Conservation (phyloP, 2,888 invertebrate species). For the Sinhomidia bicolor region DNA sequence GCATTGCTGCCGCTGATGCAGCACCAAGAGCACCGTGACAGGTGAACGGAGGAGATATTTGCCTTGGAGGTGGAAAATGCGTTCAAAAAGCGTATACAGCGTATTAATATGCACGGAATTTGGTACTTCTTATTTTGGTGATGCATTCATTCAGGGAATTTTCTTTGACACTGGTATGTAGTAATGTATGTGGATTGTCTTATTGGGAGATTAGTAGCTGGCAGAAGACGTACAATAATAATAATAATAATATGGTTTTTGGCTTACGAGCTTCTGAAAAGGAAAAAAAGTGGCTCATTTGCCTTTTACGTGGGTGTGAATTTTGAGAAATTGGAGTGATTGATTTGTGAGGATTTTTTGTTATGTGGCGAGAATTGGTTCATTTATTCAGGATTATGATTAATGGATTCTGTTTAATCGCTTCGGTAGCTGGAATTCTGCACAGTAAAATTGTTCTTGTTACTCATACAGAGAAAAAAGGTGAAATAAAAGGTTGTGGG, state of each 20-base stretch:
- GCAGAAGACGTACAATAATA: neutral
- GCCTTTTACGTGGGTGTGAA: slow-evolving; percentile 9
- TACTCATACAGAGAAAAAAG: neutral
- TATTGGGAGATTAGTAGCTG: neutral
- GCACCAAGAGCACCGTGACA: slow-evolving; percentile 52
- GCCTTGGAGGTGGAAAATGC: slow-evolving; percentile 66
- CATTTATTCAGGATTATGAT: neutral
- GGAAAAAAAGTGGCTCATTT: neutral
- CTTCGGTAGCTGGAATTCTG: slow-evolving; percentile 11
- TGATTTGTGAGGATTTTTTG: slow-evolving; percentile 34
- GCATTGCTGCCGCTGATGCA: slow-evolving; percentile 9
- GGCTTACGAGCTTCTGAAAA: neutral
- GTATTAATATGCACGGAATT: slow-evolving; percentile 23
- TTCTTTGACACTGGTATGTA: neutral
- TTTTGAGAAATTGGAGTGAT: slow-evolving; percentile 19
- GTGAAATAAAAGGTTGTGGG: neutral
- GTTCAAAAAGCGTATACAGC: slow-evolving; percentile 41
- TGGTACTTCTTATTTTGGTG: slow-evolving; percentile 13
- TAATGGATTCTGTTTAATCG: neutral
- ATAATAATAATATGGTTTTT: neutral
- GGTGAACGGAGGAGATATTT: slow-evolving; percentile 60
- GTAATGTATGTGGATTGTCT: neutral
- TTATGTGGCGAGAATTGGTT: slow-evolving; percentile 27
- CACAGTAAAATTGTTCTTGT: neutral
- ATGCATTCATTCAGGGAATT: slow-evolving; percentile 26